phyloP scores from a whole-genome alignment of 2,888 invertebrate species.

The Dynastes maya region DNA sequence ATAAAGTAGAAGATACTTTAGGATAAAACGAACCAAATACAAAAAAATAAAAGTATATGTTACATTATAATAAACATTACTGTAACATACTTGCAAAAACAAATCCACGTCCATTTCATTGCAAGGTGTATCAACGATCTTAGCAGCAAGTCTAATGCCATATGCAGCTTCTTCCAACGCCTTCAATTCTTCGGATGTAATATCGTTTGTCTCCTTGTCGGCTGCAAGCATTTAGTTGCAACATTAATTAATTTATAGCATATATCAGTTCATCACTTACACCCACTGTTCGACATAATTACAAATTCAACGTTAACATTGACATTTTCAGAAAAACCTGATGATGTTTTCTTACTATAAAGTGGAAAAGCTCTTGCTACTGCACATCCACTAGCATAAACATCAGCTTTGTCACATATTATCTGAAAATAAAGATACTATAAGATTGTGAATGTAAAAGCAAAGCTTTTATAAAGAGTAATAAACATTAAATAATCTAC shows the following conservation, averaged over 20 bases:
- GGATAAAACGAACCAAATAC: too few relatives aligned
- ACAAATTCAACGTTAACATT: conserved; percentile 75
- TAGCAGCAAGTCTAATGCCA: conserved; percentile 82
- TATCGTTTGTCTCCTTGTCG: conserved; percentile 41
- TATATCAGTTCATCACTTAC: conserved; percentile 6
- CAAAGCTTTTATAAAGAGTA: too few relatives aligned
- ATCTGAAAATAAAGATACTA: conserved; percentile 70
- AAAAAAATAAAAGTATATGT: too few relatives aligned
- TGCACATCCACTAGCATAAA: conserved; percentile 86
- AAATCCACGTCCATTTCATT: conserved; percentile 87
- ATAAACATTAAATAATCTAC: too few relatives aligned
- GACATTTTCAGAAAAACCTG: conserved; percentile 59
- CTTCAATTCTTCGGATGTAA: conserved; percentile 73
- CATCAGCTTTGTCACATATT: conserved; percentile 84
- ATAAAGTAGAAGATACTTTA: conserved; percentile 49
- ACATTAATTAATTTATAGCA: conserved; percentile 9
- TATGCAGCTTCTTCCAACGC: conserved; percentile 75
- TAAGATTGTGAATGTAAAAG: background rate
- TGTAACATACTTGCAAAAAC: conserved; percentile 78
- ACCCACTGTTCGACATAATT: conserved; percentile 63
- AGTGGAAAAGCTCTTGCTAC: conserved; percentile 87
- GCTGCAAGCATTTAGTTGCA: conserved; percentile 28
- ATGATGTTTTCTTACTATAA: conserved; percentile 75
- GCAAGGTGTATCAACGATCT: conserved; percentile 89
- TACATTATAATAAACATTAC: too few relatives aligned